Percentiles rank a stretch among this genome's conserved stretches.
These are phyloP conservation scores for Thermophis baileyi DNA, from an alignment of 2,113 vertebrate species.

Conservation along the genomic window DNA sequence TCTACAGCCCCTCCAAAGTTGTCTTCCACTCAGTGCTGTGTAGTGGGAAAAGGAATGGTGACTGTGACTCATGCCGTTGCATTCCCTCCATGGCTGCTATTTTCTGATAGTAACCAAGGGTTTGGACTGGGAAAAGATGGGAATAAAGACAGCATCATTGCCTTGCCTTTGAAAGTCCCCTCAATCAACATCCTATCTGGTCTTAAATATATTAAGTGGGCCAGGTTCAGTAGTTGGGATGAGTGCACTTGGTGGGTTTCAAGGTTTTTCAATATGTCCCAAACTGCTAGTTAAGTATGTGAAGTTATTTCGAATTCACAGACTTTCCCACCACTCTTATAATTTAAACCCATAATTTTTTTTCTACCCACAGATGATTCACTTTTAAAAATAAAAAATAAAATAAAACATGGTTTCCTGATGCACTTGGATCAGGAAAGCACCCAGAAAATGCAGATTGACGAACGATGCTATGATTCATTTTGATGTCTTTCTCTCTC, in stretches of 20 bases:
- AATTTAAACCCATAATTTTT: neutral
- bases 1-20: accelerated
- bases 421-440: neutral
- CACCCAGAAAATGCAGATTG: slow-evolving; percentile 3
- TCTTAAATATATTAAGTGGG: neutral
- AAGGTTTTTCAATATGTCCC: slow-evolving; percentile 30
- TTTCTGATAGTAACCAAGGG: neutral
- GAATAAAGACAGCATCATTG: neutral
- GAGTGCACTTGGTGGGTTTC: slow-evolving; percentile 21
- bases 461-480: neutral
- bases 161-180: neutral
- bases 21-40: neutral
- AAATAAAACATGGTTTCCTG: neutral
- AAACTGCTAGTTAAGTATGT: slow-evolving; percentile 13
- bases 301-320: neutral
- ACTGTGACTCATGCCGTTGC: neutral
- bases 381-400: slow-evolving; percentile 13
- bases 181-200: slow-evolving; percentile 6
- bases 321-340: slow-evolving; percentile 20
- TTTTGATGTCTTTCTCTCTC: neutral
- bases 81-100: neutral
- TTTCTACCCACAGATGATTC: slow-evolving; percentile 18
- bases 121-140: neutral
- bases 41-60: neutral
- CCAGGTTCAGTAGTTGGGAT: neutral